Base-by-base conservation (phyloP, 1,140 invertebrate genomes). In the Goniozus legneri region DNA sequence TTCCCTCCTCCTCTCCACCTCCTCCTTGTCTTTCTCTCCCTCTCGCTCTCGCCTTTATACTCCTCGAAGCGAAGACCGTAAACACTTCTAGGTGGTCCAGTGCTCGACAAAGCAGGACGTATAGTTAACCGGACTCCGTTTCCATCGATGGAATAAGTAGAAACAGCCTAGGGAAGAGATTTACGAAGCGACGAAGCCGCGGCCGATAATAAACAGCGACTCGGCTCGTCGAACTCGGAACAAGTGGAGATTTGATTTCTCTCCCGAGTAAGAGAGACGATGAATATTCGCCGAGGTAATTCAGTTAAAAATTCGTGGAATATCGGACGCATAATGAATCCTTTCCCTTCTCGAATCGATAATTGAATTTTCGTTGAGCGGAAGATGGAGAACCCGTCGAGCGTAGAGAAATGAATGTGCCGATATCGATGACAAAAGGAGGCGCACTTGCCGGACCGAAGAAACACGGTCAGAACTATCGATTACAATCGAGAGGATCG, bases 401-500 rank as follows among this genome's bases (percentile, higher is more conserved):
- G 1, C 12, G 44, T 16, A 19, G 47, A 51, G 47, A 51, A 47
- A 35, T 18, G 21, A 14, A 8, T 16, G n/a, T 2, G 4, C 20
- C 45, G 42, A 42, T 58, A 61, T 61, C 49, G 15, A 40, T 61
- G 42, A 48, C 59, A 48, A 45, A 61, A 47, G 34, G 47, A 35
- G 43, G 27, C 47, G 42, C 39, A 12, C n/a, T 27, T 27, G 24
- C 24, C n/a, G 12, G 12, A 27, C 6, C 24, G 24, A 27, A 12
- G 24, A 27, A 51, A 34, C 40, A 20, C 31, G 36, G 36, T 56
- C 60, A 62, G 52, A 40, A 32, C 24, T 64, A 62, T 64, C 55
- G 58, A 54, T 64, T 64, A 55, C 60, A 52, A 60, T 58, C 47
- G 50, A 42, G 19, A n/a, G n/a, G n/a, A n/a, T n/a, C n/a, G n/a